phyloP scores from a whole-genome alignment of 2,113 vertebrate genomes.

The Lepus timidus region DNA sequence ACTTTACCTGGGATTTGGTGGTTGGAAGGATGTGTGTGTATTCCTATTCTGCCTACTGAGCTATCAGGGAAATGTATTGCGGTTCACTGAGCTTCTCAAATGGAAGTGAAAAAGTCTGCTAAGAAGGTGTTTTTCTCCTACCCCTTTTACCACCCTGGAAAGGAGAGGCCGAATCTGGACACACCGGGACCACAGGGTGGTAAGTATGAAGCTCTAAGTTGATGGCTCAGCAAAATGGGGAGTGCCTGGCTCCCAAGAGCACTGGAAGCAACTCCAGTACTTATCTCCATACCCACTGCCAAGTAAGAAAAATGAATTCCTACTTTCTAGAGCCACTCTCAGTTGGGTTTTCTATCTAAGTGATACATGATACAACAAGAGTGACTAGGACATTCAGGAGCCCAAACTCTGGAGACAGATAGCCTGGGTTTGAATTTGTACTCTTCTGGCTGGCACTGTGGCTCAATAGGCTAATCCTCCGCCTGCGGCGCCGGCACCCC shows the following conservation, averaged over 20 bases:
- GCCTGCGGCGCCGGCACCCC: too few species aligned
- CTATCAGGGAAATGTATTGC: background rate
- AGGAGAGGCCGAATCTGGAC: background rate
- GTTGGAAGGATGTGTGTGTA: background rate
- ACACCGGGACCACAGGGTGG: accelerated
- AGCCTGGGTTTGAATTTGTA: background rate
- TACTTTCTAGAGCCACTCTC: background rate
- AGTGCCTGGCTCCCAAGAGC: too few species aligned
- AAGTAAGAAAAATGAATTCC: background rate
- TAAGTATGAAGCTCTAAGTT: background rate
- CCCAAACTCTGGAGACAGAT: background rate
- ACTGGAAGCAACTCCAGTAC: background rate
- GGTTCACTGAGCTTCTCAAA: background rate
- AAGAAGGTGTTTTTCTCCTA: background rate
- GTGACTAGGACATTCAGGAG: background rate
- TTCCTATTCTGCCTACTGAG: background rate
- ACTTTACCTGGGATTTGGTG: background rate
- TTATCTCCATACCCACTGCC: background rate
- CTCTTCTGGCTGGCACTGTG: too few species aligned
- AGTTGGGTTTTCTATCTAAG: background rate
- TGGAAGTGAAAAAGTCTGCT: background rate
- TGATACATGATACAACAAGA: background rate
- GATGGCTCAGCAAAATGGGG: background rate
- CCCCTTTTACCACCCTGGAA: background rate
- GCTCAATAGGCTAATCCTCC: too few species aligned